Evolutionary conservation across 2,797 vertebrate genomes (phyloP), one percentile per base, ranked within the genome.

Genomic region (Acanthornis magna): DNA sequence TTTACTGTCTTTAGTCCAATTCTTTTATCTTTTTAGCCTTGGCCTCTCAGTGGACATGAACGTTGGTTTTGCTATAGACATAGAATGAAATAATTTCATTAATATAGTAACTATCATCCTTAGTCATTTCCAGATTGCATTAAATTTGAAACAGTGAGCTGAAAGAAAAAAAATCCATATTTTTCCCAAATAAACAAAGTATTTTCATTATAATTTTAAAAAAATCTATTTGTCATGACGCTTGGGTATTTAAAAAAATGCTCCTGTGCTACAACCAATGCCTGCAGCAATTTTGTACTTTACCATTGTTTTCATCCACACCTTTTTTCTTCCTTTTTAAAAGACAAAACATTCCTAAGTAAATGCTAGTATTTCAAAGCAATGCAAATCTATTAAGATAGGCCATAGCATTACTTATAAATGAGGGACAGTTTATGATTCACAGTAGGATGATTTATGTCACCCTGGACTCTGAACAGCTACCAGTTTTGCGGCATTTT

Each of bases 51-150:
- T 34, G 22, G 34, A 75, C 57, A 62, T 5, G 47, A 88, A 88
- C 5, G 8, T 15, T 34, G 54, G 47, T 30, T 74, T 72, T 79
- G 38, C 9, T 68, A 60, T 81, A 96, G 92, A 94, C 54, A 95
- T 10, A 94, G 79, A 96, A 57, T 81, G 91, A 94, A 95, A 91
- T 85, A 16, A 93, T 93, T 92, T 91, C 30, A 61, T 82, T 66
- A 27, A 67, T 91, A 86, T 60, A 94, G 53, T 86, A 87, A 77
- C 34, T 54, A 50, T 47, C 66, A 95, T 84, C 62, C 21, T 47
- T 84, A 96, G 77, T 83, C 58, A 66, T 77, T 80, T 89, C n/a
- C 79, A 96, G 20, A 72, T 68, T 91, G 65, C 80, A 91, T 21
- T 57, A 67, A 79, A 91, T 85, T 97, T 89, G 80, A 91, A 80